Conservation (phyloP, 1,140 invertebrate genomes). For the Epicauta chinensis region DNA sequence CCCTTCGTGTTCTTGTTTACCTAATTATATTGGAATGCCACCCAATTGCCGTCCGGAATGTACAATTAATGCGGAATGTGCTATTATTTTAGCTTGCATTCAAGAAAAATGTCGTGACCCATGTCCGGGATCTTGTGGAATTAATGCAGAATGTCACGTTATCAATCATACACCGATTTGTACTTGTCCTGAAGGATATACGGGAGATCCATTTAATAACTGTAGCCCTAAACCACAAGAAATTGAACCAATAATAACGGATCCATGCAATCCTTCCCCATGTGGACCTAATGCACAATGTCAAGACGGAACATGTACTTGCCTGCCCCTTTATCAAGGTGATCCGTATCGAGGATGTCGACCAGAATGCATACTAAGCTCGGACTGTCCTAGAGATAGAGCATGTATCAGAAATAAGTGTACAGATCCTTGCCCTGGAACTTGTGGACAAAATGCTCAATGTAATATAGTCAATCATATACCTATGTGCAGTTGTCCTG, state of each 20-base stretch:
- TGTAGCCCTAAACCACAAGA: slow-evolving; percentile 48
- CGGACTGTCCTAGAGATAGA: slow-evolving; percentile 57
- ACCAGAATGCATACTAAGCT: slow-evolving; percentile 67
- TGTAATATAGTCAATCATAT: slow-evolving; percentile 61
- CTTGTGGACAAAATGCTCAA: slow-evolving; percentile 60
- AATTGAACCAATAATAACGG: slow-evolving; percentile 35
- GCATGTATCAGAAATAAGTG: slow-evolving; percentile 66
- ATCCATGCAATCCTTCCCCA: slow-evolving; percentile 65
- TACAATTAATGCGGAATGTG: slow-evolving; percentile 58
- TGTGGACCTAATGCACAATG: slow-evolving; percentile 74
- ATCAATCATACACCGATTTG: slow-evolving; percentile 60
- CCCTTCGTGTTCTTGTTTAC: slow-evolving; percentile 59
- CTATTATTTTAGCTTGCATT: slow-evolving; percentile 56
- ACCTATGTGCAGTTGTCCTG: slow-evolving; percentile 56
- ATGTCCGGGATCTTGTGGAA: slow-evolving; percentile 67
- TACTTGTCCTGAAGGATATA: slow-evolving; percentile 58
- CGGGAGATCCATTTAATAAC: slow-evolving; percentile 63
- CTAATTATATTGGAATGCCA: slow-evolving; percentile 60
- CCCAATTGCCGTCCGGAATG: slow-evolving; percentile 67
- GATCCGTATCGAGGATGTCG: slow-evolving; percentile 68
- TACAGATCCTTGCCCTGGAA: slow-evolving; percentile 63
- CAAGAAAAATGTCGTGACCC: slow-evolving; percentile 63
- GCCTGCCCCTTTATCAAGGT: slow-evolving; percentile 66
- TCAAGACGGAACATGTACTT: slow-evolving; percentile 66
- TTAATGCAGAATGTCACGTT: slow-evolving; percentile 55